Evolutionary conservation across 2,888 invertebrate genomes (phyloP).

Genomic region (Luperina testacea): DNA sequence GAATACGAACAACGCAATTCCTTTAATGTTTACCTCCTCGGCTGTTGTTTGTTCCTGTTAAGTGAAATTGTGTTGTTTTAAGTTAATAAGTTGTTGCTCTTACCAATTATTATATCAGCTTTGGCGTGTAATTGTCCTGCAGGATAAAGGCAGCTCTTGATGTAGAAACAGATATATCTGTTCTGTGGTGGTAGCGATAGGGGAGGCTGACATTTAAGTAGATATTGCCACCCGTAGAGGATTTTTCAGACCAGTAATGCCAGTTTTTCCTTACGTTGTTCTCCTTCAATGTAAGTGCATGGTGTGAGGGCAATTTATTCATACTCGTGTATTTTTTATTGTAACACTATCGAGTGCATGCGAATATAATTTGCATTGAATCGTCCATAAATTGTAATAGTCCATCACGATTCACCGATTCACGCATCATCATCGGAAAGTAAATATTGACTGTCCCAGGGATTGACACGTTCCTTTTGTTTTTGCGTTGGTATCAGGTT

Average conservation of each 20-base stretch:
- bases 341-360: slow-evolving; percentile 7
- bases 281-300: neutral
- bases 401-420: neutral
- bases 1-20: slow-evolving; percentile 55
- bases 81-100: slow-evolving; percentile 14
- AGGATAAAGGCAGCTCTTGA: neutral
- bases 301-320: slow-evolving; percentile 5
- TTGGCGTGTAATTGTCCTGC: neutral
- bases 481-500: neutral
- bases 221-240: neutral
- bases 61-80: slow-evolving; percentile 10
- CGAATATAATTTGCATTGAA: slow-evolving; percentile 21
- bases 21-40: slow-evolving; percentile 27
- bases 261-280: neutral
- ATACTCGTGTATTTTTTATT: slow-evolving; percentile 6
- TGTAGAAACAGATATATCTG: too few species aligned
- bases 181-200: neutral
- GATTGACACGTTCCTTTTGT: neutral
- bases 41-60: slow-evolving; percentile 24
- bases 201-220: too few species aligned
- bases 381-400: slow-evolving; percentile 7
- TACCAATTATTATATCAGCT: neutral
- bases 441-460: neutral
- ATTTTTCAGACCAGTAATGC: neutral
- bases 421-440: neutral